Conservation (phyloP, 2,797 vertebrate genomes). For the Astyanax mexicanus region DNA sequence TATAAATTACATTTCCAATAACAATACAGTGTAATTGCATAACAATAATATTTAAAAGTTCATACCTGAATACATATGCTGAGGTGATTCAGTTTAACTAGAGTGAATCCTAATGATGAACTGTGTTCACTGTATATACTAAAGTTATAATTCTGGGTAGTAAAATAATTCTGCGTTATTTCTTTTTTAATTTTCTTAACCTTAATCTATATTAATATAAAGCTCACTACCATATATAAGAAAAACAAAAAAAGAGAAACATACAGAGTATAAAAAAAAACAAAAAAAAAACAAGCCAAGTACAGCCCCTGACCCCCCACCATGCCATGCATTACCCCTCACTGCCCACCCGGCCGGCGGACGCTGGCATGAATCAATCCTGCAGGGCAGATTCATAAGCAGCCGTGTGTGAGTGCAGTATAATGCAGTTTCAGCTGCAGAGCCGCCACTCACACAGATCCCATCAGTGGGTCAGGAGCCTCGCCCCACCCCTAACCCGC, state of each 20-base stretch:
- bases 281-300: too few species aligned
- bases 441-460: slow-evolving; percentile 72
- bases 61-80: not conserved
- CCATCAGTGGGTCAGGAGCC: slow-evolving; percentile 64
- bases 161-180: too few species aligned
- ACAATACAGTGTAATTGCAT: not conserved
- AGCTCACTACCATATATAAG: too few species aligned
- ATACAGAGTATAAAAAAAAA: slow-evolving; percentile 3
- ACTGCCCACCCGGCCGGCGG: slow-evolving; percentile 11
- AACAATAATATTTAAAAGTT: not conserved
- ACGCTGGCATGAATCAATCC: slow-evolving; percentile 36
- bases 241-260: not conserved
- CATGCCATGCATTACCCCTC: slow-evolving; percentile 18
- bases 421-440: slow-evolving; percentile 76
- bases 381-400: slow-evolving; percentile 68
- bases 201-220: too few species aligned
- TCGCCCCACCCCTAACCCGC: slow-evolving; percentile 71
- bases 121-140: too few species aligned
- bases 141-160: too few species aligned
- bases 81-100: too few species aligned
- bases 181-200: too few species aligned
- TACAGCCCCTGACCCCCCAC: slow-evolving; percentile 28
- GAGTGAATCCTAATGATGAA: not conserved
- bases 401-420: slow-evolving; percentile 67
- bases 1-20: too few species aligned